phyloP scores from a whole-genome alignment of 2,113 vertebrate genomes.

The Pogona vitticeps region DNA sequence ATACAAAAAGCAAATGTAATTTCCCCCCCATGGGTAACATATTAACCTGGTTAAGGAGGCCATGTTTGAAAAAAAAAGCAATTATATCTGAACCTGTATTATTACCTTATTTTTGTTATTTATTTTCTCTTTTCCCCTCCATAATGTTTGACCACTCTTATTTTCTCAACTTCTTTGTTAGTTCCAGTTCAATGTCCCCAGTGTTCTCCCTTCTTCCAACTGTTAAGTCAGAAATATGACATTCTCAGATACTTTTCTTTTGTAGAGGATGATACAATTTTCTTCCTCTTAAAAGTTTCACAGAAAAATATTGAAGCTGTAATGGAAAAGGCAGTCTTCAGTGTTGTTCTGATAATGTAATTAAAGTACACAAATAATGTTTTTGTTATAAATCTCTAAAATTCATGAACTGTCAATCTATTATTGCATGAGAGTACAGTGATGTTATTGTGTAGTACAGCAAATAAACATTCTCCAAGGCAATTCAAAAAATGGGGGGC shows the following conservation, averaged over 20 bases:
- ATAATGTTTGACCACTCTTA: background rate
- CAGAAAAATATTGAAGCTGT: background rate
- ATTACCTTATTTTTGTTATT: background rate
- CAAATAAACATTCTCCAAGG: no score
- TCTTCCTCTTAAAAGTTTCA: background rate
- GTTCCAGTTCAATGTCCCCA: background rate
- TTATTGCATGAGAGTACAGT: no score
- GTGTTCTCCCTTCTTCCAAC: background rate
- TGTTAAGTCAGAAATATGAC: background rate
- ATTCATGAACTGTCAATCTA: no score
- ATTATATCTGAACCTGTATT: background rate
- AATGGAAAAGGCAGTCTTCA: background rate
- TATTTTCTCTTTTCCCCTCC: background rate
- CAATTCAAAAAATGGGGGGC: no score
- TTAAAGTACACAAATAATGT: background rate
- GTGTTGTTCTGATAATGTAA: background rate
- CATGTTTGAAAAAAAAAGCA: background rate
- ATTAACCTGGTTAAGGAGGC: background rate
- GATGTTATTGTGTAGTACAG: no score
- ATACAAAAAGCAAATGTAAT: background rate
- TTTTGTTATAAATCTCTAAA: background rate
- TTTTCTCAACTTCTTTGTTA: background rate
- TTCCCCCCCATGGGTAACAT: background rate
- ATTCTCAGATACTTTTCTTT: conserved; percentile 20
- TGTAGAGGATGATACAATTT: background rate